Evolutionary conservation across 2,113 vertebrate species (phyloP).

Genomic region (Grantiella picta): DNA sequence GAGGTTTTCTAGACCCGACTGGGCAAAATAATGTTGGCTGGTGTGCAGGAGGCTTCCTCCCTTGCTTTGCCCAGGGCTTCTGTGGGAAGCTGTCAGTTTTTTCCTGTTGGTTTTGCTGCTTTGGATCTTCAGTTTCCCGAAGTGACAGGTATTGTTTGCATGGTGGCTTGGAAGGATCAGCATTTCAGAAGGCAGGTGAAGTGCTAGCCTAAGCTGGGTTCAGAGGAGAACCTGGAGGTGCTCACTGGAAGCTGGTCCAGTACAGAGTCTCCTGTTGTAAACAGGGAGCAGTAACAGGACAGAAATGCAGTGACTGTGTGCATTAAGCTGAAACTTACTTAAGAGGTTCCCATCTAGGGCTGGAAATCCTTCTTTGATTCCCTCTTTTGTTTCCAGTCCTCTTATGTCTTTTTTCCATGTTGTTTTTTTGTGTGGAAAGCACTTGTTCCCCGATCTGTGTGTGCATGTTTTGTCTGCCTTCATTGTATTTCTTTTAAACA

Average conservation of each 20-base stretch:
- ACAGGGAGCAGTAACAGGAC: not conserved
- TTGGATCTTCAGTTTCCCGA: not conserved
- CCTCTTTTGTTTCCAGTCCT: not conserved
- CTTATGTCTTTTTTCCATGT: not conserved
- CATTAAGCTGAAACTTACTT: not conserved
- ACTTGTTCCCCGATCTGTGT: fast-evolving
- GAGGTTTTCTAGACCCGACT: not conserved
- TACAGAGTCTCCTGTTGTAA: not conserved
- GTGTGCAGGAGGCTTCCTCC: not conserved
- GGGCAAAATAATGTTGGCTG: not conserved
- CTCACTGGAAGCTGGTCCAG: not conserved
- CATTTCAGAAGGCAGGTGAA: not conserved
- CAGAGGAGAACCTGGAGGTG: not conserved
- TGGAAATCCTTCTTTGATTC: not conserved
- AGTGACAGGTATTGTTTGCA: not conserved
- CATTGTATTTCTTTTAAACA: not conserved
- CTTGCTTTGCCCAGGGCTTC: not conserved
- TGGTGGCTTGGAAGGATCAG: not conserved
- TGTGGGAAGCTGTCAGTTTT: too few relatives aligned
- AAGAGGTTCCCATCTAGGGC: not conserved
- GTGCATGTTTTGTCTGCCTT: not conserved
- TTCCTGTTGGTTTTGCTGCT: not conserved
- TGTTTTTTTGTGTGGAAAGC: not conserved
- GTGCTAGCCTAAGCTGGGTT: not conserved
- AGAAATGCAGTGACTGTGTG: not conserved